Percentiles rank a stretch among this genome's conserved stretches.
These are phyloP conservation scores for Lacanobia wlatinum DNA, from an alignment of 2,888 invertebrate genomes.

Conservation along the genomic window DNA sequence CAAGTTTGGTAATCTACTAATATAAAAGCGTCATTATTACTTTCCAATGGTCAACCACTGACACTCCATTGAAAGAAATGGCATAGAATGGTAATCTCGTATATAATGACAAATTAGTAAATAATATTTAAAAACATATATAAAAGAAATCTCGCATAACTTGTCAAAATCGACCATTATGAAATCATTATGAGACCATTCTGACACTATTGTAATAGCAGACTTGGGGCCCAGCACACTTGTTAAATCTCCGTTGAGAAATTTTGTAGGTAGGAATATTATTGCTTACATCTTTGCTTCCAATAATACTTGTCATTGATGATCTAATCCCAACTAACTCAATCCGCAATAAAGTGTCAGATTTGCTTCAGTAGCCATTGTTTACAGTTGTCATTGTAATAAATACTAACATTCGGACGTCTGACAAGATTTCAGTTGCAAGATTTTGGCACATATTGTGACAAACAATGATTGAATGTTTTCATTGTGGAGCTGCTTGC, in stretches of 20 bases:
- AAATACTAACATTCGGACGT: slow-evolving; percentile 46
- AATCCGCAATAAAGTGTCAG: slow-evolving; percentile 29
- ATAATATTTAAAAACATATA: no score
- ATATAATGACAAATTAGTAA: no score
- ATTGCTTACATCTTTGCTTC: not conserved
- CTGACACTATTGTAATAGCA: no score
- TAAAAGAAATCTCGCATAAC: no score
- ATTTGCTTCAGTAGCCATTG: slow-evolving; percentile 24
- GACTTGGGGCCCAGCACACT: no score
- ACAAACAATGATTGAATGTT: slow-evolving; percentile 23
- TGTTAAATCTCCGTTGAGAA: not conserved
- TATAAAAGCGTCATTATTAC: no score
- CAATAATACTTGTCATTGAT: not conserved
- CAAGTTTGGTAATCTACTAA: no score
- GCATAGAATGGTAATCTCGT: no score
- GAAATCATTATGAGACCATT: no score
- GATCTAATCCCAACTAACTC: slow-evolving; percentile 34
- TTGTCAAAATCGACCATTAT: no score
- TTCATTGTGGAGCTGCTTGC: not conserved
- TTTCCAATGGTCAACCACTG: no score
- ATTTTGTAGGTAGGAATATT: not conserved
- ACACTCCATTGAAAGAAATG: no score
- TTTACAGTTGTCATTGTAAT: slow-evolving; percentile 52
- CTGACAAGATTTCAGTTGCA: slow-evolving; percentile 28
- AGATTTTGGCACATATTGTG: slow-evolving; percentile 33